Conservation (phyloP, 2,888 invertebrate genomes). For the Antheraea assamensis region DNA sequence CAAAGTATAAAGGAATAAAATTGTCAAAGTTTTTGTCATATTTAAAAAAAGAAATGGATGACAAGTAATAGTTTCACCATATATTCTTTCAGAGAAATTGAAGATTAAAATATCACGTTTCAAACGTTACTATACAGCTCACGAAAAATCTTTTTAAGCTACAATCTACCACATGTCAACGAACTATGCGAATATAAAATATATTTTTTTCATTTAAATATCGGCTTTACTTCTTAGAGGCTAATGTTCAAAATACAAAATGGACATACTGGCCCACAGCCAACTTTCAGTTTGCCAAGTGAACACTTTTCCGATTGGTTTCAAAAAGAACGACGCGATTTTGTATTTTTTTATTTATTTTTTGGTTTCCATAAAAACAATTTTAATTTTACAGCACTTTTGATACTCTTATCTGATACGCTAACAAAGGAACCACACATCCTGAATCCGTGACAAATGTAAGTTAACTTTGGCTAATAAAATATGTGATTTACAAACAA, state of each 20-base stretch:
- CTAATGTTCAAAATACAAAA: slow-evolving; percentile 18
- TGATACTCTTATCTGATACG: not conserved
- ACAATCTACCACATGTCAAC: slow-evolving; percentile 22
- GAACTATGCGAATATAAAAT: slow-evolving; percentile 19
- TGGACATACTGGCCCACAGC: slow-evolving; percentile 20
- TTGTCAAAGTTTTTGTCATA: too few species aligned
- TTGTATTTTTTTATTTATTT: slow-evolving; percentile 14
- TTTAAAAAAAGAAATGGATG: too few species aligned
- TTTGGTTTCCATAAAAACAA: slow-evolving; percentile 1
- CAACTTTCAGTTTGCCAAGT: slow-evolving; percentile 24
- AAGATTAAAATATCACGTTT: not conserved
- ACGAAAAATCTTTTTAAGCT: slow-evolving; percentile 20
- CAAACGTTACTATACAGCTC: slow-evolving; percentile 11
- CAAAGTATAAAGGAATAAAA: too few species aligned
- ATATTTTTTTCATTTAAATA: slow-evolving; percentile 19
- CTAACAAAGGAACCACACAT: not conserved
- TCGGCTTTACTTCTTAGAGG: slow-evolving; percentile 14
- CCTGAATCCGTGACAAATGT: slow-evolving; percentile 7
- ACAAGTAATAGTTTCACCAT: too few species aligned
- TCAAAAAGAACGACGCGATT: slow-evolving; percentile 20
- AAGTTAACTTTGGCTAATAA: slow-evolving; percentile 16
- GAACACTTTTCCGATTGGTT: slow-evolving; percentile 26
- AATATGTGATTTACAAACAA: slow-evolving; percentile 10
- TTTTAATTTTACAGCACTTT: not conserved
- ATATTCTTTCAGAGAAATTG: not conserved